Evolutionary conservation across 2,888 invertebrate species (phyloP), one percentile per base, ranked within the genome.

Genomic region (Cinara cedri): DNA sequence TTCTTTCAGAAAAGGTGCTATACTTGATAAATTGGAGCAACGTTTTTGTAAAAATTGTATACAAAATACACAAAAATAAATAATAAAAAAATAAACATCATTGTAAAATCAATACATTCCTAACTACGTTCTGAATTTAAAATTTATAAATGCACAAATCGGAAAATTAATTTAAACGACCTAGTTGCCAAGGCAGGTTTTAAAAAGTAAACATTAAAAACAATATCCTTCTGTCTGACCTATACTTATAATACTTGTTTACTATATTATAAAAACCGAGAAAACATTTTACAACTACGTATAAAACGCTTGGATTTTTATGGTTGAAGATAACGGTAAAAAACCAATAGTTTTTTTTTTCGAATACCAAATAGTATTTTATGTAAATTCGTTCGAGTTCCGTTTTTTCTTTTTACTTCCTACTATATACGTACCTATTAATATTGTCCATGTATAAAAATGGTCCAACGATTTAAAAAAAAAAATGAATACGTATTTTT

Each of bases 191-290:
- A 16, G 13, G 21, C 6, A 9, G 21, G 1, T 19, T 42, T 34
- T 68, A 19, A 19, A 46, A 68, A 68, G 1, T 54, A 19, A 10
- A 54, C 9, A 70, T 54, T 70, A 42, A 70, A 54, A 63, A 34
- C 3, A 34, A 21, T 42, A 21, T 4, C 21, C 19, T 42, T 42
- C 14, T 54, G 14, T 70, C 1, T 10, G 42, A 65, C 21, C 3
- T 6, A 34, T 6, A 3, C 6, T 4, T 34, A 34, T 34, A 34
- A 2, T 24, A 24, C 16, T 24, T 3, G n/a, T 57, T 46, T 13
- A 11, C 6, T 3, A 16, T n/a, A 34, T 34, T 34, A 34, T 34
- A 57, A 71, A 71, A 21, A 24, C 2, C 24, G 9, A n/a, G 13
- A 16, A 57, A n/a, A n/a, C 0, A 70, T 55, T 54, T 1, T 55